phyloP scores from a whole-genome alignment of 1,140 invertebrate species.

The Matsumurasca onukii region DNA sequence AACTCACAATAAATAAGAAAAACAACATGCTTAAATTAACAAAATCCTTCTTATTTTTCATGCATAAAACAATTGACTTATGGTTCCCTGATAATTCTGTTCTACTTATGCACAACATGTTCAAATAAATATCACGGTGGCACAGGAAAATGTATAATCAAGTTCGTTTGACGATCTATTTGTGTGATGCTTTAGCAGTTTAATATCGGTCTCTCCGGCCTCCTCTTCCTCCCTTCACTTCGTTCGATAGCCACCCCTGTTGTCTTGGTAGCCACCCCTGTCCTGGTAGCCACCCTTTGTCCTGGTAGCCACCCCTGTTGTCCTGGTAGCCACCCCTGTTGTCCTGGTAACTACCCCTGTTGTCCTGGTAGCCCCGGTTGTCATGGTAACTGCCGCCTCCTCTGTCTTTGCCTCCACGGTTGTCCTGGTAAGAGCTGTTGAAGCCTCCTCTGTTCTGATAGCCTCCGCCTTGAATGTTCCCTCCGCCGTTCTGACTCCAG shows the following conservation, averaged over 20 bases:
- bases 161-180: too few species aligned
- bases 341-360: slow-evolving; percentile 28
- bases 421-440: slow-evolving; percentile 20
- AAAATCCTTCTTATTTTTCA: too few species aligned
- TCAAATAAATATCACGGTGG: too few species aligned
- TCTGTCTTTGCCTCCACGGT: slow-evolving; percentile 11
- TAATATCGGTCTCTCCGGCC: slow-evolving; percentile 27
- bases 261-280: slow-evolving; percentile 23
- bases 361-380: slow-evolving; percentile 23
- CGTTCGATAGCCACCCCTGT: slow-evolving; percentile 25
- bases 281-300: slow-evolving; percentile 32
- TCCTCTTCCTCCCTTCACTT: slow-evolving; percentile 29
- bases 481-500: slow-evolving; percentile 35
- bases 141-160: too few species aligned
- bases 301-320: slow-evolving; percentile 34
- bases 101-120: too few species aligned
- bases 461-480: slow-evolving; percentile 31
- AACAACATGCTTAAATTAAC: too few species aligned
- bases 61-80: too few species aligned
- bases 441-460: slow-evolving; percentile 34
- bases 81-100: too few species aligned
- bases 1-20: too few species aligned
- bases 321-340: slow-evolving; percentile 22
- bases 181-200: too few species aligned
- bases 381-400: slow-evolving; percentile 26